These are phyloP conservation scores for Gavia stellata DNA, from an alignment of 2,113 vertebrate species.

Conservation along the genomic window DNA sequence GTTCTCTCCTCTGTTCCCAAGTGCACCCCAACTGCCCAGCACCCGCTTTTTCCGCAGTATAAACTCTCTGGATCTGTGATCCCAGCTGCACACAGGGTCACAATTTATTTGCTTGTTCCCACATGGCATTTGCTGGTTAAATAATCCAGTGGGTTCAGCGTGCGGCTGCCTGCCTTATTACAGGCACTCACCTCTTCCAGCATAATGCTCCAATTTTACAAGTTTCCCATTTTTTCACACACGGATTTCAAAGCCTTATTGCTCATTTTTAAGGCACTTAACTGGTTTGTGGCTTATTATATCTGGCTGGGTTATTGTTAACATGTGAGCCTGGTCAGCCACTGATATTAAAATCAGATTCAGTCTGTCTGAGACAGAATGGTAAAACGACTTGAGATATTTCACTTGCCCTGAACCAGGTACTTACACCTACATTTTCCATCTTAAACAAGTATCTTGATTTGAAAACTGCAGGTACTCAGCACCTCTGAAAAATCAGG, in stretches of 20 bases:
- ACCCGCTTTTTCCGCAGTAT: background rate
- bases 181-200: background rate
- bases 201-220: background rate
- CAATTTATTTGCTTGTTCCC: background rate
- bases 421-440: background rate
- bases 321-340: background rate
- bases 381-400: background rate
- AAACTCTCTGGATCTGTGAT: background rate
- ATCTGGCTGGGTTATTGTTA: background rate
- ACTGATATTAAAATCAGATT: background rate
- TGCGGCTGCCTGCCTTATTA: background rate
- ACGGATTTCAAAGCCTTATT: background rate
- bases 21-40: background rate
- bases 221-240: background rate
- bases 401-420: background rate
- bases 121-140: background rate
- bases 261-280: background rate
- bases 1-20: background rate
- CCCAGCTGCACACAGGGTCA: background rate
- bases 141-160: background rate
- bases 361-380: background rate
- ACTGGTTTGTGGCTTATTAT: background rate
- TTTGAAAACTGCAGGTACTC: background rate
- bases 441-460: background rate
- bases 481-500: background rate